Conservation (phyloP, 1,140 invertebrate species). For the Trichonephila clavipes region DNA sequence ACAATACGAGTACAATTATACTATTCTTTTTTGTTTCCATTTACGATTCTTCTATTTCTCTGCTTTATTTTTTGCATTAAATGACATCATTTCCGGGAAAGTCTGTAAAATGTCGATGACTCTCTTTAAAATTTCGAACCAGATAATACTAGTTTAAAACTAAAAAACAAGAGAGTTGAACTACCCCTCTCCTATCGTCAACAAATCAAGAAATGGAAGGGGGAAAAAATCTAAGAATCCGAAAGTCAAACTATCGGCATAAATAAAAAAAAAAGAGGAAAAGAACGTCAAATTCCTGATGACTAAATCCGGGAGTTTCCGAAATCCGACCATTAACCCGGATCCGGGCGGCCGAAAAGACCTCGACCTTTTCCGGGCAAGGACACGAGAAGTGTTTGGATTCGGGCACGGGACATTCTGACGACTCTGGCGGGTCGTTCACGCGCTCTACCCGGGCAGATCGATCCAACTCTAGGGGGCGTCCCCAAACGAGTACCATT, state of each 20-base stretch:
- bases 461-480: constrained; percentile 18
- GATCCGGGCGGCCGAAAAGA: constrained; percentile 1
- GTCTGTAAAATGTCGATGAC: too few species aligned
- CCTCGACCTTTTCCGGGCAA: constrained; percentile 63
- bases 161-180: neutral
- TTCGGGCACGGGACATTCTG: constrained; percentile 53
- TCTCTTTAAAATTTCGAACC: too few species aligned
- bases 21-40: too few species aligned
- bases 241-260: too few species aligned
- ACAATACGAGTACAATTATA: too few species aligned
- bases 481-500: constrained; percentile 11
- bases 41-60: too few species aligned
- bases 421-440: constrained; percentile 53
- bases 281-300: neutral
- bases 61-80: too few species aligned
- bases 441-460: constrained; percentile 29
- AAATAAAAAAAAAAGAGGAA: neutral
- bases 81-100: too few species aligned
- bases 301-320: neutral
- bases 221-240: too few species aligned
- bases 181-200: neutral
- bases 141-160: too few species aligned
- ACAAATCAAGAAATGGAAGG: neutral
- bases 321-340: constrained; percentile 46
- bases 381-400: constrained; percentile 23